These are phyloP conservation scores for Lagria hirta DNA, from an alignment of 2,888 invertebrate species.

Conservation along the genomic window DNA sequence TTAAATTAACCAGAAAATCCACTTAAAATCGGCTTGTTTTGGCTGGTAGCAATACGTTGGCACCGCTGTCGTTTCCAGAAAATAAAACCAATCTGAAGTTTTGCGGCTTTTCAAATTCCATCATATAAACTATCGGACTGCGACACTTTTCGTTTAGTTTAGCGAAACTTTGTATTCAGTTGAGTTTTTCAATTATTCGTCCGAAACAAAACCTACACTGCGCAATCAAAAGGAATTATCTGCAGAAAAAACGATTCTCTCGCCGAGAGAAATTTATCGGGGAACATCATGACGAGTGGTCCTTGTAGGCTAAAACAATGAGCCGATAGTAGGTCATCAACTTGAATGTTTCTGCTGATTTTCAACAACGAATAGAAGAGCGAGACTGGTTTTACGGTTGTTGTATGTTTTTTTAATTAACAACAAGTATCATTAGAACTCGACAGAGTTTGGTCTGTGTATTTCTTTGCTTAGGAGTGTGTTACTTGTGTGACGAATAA, in stretches of 20 bases:
- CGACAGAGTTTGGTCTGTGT: too few relatives aligned
- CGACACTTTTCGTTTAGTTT: conserved; percentile 1
- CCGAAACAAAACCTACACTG: too few relatives aligned
- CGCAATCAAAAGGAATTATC: conserved; percentile 4
- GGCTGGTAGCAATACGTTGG: conserved; percentile 7
- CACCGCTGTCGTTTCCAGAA: conserved; percentile 6
- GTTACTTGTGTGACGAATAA: too few relatives aligned
- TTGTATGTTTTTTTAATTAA: too few relatives aligned
- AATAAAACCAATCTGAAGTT: conserved; percentile 9
- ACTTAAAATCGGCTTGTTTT: conserved; percentile 7
- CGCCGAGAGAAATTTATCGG: conserved; percentile 11
- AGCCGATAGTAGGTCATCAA: conserved; percentile 13
- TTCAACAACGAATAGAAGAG: conserved; percentile 5
- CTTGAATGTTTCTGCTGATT: conserved; percentile 20
- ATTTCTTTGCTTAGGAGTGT: too few relatives aligned
- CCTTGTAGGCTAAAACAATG: conserved; percentile 17
- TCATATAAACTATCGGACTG: too few relatives aligned
- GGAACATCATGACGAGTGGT: conserved; percentile 8
- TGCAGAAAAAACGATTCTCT: conserved; percentile 1
- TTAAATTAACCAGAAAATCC: conserved; percentile 14
- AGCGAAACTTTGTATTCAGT: neutral
- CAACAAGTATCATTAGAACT: too few relatives aligned
- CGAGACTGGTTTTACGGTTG: too few relatives aligned
- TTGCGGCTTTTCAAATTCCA: too few relatives aligned
- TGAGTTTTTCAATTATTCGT: conserved; percentile 12